Evolutionary conservation across 2,888 invertebrate species (phyloP).

Genomic region (Euplagia quadripunctaria): DNA sequence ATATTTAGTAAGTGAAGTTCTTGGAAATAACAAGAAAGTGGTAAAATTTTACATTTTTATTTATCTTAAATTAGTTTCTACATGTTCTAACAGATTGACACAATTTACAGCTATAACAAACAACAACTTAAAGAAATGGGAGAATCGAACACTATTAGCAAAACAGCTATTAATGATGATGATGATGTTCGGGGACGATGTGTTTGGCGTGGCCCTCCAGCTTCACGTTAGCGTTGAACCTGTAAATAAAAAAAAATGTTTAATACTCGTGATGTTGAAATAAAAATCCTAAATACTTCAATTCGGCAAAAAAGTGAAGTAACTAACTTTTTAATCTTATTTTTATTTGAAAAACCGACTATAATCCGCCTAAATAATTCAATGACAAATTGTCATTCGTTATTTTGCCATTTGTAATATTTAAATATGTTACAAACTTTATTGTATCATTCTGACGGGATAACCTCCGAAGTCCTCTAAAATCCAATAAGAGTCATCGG

Average conservation of each 20-base stretch:
- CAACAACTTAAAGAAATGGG: neutral
- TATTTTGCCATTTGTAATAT: no score
- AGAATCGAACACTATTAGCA: neutral
- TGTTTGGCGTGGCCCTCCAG: conserved; percentile 45
- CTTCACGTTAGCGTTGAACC: conserved; percentile 56
- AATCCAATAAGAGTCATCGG: no score
- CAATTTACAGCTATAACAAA: neutral
- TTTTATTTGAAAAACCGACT: no score
- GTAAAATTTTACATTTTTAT: neutral
- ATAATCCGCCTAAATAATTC: no score
- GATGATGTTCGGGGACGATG: conserved; percentile 41
- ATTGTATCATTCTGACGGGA: no score
- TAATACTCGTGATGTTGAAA: neutral
- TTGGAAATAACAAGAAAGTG: neutral
- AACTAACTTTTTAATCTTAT: no score
- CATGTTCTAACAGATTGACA: neutral
- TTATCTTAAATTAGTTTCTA: neutral
- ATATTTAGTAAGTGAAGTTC: neutral
- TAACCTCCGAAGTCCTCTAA: no score
- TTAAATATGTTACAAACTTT: no score
- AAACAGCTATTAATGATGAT: conserved; percentile 29
- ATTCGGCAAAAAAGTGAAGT: no score
- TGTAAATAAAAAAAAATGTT: neutral
- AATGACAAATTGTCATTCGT: no score
- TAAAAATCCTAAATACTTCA: no score